Percentiles rank a stretch among this genome's conserved stretches.
Evolutionary conservation across 1,140 invertebrate species (phyloP).

Genomic region (Drosophila oshimai): DNA sequence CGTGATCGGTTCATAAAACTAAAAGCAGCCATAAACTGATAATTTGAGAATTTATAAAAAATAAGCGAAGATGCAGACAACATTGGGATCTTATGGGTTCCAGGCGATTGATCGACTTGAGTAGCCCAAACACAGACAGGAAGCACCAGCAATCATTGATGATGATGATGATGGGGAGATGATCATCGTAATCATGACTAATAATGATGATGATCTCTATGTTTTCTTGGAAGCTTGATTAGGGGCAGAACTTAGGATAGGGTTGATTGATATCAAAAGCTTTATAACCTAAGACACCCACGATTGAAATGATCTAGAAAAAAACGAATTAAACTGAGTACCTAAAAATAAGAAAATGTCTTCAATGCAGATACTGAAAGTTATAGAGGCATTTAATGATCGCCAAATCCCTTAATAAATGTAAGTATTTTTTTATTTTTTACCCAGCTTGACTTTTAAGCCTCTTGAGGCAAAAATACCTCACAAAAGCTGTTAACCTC

Average conservation of each 20-base stretch:
- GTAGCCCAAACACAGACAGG: slow-evolving; percentile 28
- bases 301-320: background rate
- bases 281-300: background rate
- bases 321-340: background rate
- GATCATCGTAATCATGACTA: slow-evolving; percentile 17
- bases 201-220: background rate
- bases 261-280: background rate
- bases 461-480: background rate
- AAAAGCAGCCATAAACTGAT: slow-evolving; percentile 77
- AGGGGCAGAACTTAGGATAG: background rate
- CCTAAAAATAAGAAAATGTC: background rate
- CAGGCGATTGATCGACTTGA: slow-evolving; percentile 35
- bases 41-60: slow-evolving; percentile 78
- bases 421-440: no score
- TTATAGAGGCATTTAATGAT: no score
- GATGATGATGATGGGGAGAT: slow-evolving; percentile 11
- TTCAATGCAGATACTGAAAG: no score
- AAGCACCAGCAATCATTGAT: slow-evolving; percentile 26
- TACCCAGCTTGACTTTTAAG: background rate
- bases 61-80: slow-evolving; percentile 9
- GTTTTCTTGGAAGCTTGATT: slow-evolving; percentile 22
- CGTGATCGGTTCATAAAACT: slow-evolving; percentile 80
- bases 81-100: slow-evolving; percentile 10
- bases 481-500: slow-evolving; percentile 7
- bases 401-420: background rate